Evolutionary conservation across 2,113 vertebrate species (phyloP).

Genomic region (Thermophis baileyi): DNA sequence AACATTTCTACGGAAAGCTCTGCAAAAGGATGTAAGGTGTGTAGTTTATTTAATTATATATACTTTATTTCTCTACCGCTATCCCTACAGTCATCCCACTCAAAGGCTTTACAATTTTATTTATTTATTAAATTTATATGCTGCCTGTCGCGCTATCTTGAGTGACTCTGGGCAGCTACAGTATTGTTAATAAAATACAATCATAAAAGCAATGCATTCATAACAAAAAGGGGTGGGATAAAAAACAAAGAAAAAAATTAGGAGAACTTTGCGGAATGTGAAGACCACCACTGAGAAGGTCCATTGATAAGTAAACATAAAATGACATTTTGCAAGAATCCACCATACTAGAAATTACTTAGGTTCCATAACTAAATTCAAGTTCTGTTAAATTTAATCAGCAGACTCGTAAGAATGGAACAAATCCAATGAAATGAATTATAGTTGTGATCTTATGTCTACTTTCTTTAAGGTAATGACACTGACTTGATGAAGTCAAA

Average conservation of each 20-base stretch:
- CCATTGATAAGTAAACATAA: neutral
- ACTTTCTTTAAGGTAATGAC: neutral
- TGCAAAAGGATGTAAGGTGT: slow-evolving; percentile 23
- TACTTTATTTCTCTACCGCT: neutral
- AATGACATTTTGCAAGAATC: neutral
- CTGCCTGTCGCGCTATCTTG: neutral
- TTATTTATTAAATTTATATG: neutral
- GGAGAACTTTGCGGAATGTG: neutral
- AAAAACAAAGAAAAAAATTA: neutral
- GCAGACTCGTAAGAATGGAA: neutral
- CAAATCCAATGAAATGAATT: slow-evolving; percentile 36
- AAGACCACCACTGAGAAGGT: neutral
- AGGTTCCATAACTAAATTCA: neutral
- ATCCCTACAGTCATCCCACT: neutral
- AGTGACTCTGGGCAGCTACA: neutral
- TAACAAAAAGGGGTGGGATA: neutral
- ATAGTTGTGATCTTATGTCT: neutral
- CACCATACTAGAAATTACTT: slow-evolving; percentile 15
- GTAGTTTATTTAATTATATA: slow-evolving; percentile 8
- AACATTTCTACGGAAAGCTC: slow-evolving; percentile 49
- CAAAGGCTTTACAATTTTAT: neutral
- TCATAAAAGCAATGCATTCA: neutral
- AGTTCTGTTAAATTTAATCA: neutral
- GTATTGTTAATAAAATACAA: neutral
- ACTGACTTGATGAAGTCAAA: neutral